These are phyloP conservation scores for Lophura nycthemera DNA, from an alignment of 2,113 vertebrate genomes.

Conservation along the genomic window DNA sequence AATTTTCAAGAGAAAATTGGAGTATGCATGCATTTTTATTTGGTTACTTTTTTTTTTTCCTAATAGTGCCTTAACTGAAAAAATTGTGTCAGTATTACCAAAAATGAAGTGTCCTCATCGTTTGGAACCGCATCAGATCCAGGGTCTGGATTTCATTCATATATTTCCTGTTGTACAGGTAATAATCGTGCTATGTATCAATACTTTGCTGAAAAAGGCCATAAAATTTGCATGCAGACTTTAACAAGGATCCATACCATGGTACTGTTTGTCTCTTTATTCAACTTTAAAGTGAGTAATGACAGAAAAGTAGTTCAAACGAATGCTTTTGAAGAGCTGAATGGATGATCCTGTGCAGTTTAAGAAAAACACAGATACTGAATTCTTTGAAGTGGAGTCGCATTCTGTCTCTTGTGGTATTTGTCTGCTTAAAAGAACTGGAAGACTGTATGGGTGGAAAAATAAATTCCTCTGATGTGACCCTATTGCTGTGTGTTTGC, in stretches of 20 bases:
- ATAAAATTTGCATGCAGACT: not conserved
- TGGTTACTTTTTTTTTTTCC: not conserved
- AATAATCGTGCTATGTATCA: not conserved
- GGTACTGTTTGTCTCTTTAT: not conserved
- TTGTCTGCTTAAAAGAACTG: not conserved
- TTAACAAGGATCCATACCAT: not conserved
- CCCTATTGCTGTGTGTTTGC: not conserved
- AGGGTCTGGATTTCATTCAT: conserved; percentile 98
- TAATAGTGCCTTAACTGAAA: conserved; percentile 94
- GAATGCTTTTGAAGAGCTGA: not conserved
- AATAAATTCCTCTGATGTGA: not conserved
- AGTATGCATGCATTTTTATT: not conserved
- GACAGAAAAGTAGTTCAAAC: not conserved
- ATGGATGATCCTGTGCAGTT: not conserved
- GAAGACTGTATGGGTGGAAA: not conserved
- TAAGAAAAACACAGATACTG: not conserved
- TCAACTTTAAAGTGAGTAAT: not conserved
- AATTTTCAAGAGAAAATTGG: not conserved
- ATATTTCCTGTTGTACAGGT: conserved; percentile 98
- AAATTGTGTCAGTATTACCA: conserved; percentile 96
- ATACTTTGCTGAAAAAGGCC: not conserved
- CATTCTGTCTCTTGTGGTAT: not conserved
- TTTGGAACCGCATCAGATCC: conserved; percentile 97
- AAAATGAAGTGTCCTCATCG: conserved; percentile 98
- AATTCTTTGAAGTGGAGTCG: not conserved